A percentile compares a stretch with the other conserved stretches of the same genome.
phyloP scores from a whole-genome alignment of 1,140 invertebrate species.

The Scaptomyza pallida region DNA sequence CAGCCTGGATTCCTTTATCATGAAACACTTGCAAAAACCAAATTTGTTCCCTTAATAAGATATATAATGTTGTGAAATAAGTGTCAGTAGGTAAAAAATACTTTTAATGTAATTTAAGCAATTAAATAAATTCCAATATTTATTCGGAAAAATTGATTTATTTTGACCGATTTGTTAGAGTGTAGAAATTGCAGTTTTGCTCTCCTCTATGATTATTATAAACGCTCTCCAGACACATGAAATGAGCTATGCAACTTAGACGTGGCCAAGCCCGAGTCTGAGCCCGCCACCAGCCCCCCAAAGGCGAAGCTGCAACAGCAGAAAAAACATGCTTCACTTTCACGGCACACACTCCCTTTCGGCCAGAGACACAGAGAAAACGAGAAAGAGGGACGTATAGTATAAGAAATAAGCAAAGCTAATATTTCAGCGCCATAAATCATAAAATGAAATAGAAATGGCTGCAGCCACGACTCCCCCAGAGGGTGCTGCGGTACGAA shows the following conservation, averaged over 20 bases:
- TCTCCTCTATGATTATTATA: constrained; percentile 61
- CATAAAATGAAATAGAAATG: constrained; percentile 75
- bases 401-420: constrained; percentile 77
- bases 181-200: background rate
- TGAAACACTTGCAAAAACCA: background rate
- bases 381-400: constrained; percentile 17
- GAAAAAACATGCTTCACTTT: constrained; percentile 6
- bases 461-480: constrained; percentile 39
- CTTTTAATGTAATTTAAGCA: too few relatives aligned
- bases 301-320: constrained; percentile 2
- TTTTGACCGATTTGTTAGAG: background rate
- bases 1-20: background rate
- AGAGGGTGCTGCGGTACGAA: background rate
- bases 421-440: constrained; percentile 79
- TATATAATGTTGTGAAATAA: too few relatives aligned
- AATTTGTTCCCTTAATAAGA: background rate
- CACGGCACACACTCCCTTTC: background rate
- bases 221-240: constrained; percentile 57
- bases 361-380: background rate
- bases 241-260: constrained; percentile 72
- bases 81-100: too few relatives aligned
- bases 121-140: too few relatives aligned
- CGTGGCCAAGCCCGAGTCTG: constrained; percentile 49
- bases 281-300: constrained; percentile 23
- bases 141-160: too few relatives aligned